Percentiles rank a stretch among this genome's conserved stretches.
Conservation (phyloP, 2,888 invertebrate genomes). For the Hartigia nigra region DNA sequence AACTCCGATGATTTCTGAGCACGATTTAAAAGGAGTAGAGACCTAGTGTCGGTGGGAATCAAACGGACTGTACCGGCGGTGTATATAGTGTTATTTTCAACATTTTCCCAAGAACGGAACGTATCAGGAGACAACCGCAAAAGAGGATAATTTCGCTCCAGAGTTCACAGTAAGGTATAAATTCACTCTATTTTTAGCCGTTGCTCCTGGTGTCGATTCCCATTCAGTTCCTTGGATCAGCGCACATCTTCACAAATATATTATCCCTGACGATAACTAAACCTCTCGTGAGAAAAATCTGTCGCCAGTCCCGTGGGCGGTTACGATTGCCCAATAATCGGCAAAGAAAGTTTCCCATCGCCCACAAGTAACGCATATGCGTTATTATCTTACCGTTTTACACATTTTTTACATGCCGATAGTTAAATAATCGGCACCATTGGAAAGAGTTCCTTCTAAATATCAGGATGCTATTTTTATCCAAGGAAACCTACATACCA, state of each 20-base stretch:
- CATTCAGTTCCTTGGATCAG: slow-evolving; percentile 32
- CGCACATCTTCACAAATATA: not conserved
- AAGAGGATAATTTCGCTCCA: slow-evolving; percentile 52
- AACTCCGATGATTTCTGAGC: slow-evolving; percentile 30
- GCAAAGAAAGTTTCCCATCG: slow-evolving; percentile 14
- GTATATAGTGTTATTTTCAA: slow-evolving; percentile 35
- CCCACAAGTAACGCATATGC: slow-evolving; percentile 8
- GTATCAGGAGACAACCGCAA: slow-evolving; percentile 23
- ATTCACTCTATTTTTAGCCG: slow-evolving; percentile 57
- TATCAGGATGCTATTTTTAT: slow-evolving; percentile 62
- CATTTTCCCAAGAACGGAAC: slow-evolving; percentile 6
- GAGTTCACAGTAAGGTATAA: slow-evolving; percentile 60
- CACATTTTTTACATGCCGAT: slow-evolving; percentile 7
- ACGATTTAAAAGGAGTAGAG: slow-evolving; percentile 29
- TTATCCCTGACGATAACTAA: not conserved
- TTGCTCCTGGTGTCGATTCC: slow-evolving; percentile 37
- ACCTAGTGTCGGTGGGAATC: slow-evolving; percentile 29
- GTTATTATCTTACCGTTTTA: slow-evolving; percentile 10
- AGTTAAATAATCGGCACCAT: slow-evolving; percentile 38
- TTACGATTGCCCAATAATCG: slow-evolving; percentile 33
- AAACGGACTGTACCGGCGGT: slow-evolving; percentile 27
- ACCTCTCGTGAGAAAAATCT: slow-evolving; percentile 10
- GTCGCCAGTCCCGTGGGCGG: slow-evolving; percentile 33
- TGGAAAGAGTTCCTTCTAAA: slow-evolving; percentile 48
- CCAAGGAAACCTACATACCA: slow-evolving; percentile 62